These are phyloP conservation scores for Conus canariensis DNA, from an alignment of 2,888 invertebrate species.

Conservation along the genomic window DNA sequence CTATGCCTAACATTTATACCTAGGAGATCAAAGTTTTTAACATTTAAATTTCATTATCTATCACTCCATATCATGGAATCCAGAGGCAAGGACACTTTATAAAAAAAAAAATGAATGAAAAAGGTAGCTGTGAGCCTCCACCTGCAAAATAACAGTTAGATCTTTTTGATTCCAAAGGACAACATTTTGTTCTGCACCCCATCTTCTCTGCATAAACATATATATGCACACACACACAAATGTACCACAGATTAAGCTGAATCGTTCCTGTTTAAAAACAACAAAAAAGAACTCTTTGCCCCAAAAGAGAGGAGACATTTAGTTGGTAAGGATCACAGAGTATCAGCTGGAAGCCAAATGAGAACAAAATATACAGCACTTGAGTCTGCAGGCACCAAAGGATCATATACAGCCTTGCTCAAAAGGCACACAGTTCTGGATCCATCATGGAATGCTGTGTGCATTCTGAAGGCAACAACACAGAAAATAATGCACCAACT, in stretches of 20 bases:
- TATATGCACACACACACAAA: no score
- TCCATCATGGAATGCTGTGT: not conserved
- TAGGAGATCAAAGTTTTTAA: not conserved
- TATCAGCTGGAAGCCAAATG: not conserved
- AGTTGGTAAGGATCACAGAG: conserved; percentile 5
- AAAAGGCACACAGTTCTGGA: not conserved
- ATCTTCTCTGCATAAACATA: not conserved
- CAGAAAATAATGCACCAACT: not conserved
- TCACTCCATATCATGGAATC: no score
- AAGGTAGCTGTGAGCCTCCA: no score
- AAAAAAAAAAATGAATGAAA: no score
- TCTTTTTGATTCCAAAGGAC: no score
- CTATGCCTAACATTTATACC: not conserved
- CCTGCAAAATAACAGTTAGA: no score
- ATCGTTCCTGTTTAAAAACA: not conserved
- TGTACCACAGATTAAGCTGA: not conserved
- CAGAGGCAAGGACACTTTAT: no score
- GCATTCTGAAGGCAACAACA: not conserved
- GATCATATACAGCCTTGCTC: not conserved
- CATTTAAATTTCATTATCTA: not conserved
- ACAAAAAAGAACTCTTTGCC: no score
- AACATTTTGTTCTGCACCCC: no score
- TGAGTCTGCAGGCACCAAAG: not conserved
- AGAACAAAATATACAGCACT: conserved; percentile 1
- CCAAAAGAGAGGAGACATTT: not conserved